Evolutionary conservation across 1,140 invertebrate species (phyloP), one percentile per base, ranked within the genome.

Genomic region (Chrysomallon squamiferum): DNA sequence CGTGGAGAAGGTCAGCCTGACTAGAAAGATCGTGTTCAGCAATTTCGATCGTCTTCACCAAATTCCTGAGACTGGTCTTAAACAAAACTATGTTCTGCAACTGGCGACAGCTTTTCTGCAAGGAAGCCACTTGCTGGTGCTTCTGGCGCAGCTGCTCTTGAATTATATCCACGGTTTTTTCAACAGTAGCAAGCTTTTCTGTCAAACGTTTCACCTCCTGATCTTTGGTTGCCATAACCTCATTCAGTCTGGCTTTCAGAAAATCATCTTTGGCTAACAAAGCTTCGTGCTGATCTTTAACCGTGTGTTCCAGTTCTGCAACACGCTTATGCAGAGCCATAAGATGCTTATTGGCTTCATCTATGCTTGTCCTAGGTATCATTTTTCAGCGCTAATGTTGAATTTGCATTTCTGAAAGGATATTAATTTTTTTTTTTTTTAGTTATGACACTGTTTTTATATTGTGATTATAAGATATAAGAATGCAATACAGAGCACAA

Each of bases 341-440:
- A 15, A 81, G 66, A 47, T 81, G 79, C 57, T 68, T 70, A 56
- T 81, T 81, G n/a, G 79, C 79, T 57, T 81, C 79, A 30, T 81
- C 70, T 35, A 81, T 81, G 32, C 60, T 79, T 11, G 71, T 72
- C 65, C 71, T 68, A 13, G 73, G 72, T 27, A 76, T 69, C 76
- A 80, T 78, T 41, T 35, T 9, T 2, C 18, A 13, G 11, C 35
- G 35, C 15, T 38, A 38, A 38, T 38, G 5, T 7, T 38, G 35
- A 5, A 38, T 15, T 15, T 38, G 35, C 35, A 38, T 38, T 38
- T 38, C 35, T 38, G 35, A 38, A 38, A 38, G 1, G 13, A 1
- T 0, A 20, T 18, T n/a, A 33, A 22, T 35, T 15, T 41, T 59
- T 30, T 20, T 29, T 9, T 20, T 35, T 30, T 59, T 59, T 35